Evolutionary conservation across 2,888 invertebrate genomes (phyloP).

Genomic region (Oeneis ivallda): DNA sequence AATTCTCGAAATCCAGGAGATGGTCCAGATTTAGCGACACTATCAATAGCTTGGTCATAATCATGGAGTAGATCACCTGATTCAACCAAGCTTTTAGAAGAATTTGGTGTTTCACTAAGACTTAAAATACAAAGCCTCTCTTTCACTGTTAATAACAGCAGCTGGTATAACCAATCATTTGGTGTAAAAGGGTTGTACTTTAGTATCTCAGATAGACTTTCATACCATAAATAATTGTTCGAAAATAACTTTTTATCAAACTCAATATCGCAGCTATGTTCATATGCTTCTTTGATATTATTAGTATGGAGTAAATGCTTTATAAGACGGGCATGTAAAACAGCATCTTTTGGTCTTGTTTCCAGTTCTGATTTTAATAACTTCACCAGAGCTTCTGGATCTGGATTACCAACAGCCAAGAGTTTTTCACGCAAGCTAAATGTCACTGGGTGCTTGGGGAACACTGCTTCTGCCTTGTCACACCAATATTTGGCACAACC

Average conservation of each 20-base stretch:
- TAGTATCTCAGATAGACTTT: conserved; percentile 81
- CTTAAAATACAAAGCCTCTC: conserved; percentile 83
- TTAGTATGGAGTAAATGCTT: conserved; percentile 87
- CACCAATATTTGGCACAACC: conserved; percentile 89
- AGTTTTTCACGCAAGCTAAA: conserved; percentile 88
- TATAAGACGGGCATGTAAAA: conserved; percentile 87
- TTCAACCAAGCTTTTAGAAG: conserved; percentile 76
- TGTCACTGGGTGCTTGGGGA: conserved; percentile 88
- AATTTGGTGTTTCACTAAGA: conserved; percentile 74
- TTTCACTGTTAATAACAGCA: conserved; percentile 84
- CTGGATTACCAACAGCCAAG: conserved; percentile 82
- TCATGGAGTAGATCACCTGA: conserved; percentile 83
- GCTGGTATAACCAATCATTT: conserved; percentile 85
- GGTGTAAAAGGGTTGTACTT: conserved; percentile 70
- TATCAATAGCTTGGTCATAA: conserved; percentile 86
- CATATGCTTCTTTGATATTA: conserved; percentile 87
- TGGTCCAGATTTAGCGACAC: conserved; percentile 59
- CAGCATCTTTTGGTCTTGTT: conserved; percentile 87
- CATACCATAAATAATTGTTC: conserved; percentile 84
- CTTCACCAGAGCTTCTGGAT: conserved; percentile 84
- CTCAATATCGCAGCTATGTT: conserved; percentile 88
- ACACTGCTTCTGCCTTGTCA: conserved; percentile 88
- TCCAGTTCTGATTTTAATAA: conserved; percentile 86
- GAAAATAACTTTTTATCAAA: conserved; percentile 82
- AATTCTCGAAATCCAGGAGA: conserved; percentile 80